Evolutionary conservation across 2,113 vertebrate species (phyloP), one percentile per base, ranked within the genome.

Genomic region (Carlito syrichta): DNA sequence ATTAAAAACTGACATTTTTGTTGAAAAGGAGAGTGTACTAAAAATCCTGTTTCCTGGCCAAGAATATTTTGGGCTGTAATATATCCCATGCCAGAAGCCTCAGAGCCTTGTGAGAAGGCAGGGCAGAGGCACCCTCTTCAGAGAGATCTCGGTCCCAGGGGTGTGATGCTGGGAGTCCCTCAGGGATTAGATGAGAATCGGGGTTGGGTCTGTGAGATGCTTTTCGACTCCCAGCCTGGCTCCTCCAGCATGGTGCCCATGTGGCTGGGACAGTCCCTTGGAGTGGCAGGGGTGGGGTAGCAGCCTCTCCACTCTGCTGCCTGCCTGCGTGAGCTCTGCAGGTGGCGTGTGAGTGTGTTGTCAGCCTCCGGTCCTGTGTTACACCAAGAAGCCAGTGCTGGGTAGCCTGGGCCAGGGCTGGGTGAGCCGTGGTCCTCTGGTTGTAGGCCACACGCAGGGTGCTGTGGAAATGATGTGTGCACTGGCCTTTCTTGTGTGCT

Each of bases 1-100:
- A 97, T 98, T 97, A 97, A 96, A 96, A 97, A 50, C 74, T 96
- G 97, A 97, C 97, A 92, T 97, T 96, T 96, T 97, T 97, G 85
- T 96, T 96, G 97, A 96, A 97, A 92, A 96, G 81, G 86, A 89
- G 48, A 87, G 38, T 84, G 66, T 88, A 54, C 96, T 85, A n/a
- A 94, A 96, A 96, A 52, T 85, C 91, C 89, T 77, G 0, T 88
- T 97, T 97, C 74, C 92, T 93, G 96, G 86, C 87, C 79, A 95
- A 81, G 82, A 97, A 40, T 94, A 81, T 86, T 88, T 96, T 63
- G 38, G 76, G 77, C 40, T 60, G 20, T 54, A 38, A 95, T 82
- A 86, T 45, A 27, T 54, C 66, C 23, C 45, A 30, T 92, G 20
- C 14, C 6, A 12, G 52, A 50, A 45, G 38, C 35, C 38, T 76